A percentile compares a stretch with the other conserved stretches of the same genome.
phyloP scores from a whole-genome alignment of 1,140 invertebrate genomes.

The Hypsibius dujardini region DNA sequence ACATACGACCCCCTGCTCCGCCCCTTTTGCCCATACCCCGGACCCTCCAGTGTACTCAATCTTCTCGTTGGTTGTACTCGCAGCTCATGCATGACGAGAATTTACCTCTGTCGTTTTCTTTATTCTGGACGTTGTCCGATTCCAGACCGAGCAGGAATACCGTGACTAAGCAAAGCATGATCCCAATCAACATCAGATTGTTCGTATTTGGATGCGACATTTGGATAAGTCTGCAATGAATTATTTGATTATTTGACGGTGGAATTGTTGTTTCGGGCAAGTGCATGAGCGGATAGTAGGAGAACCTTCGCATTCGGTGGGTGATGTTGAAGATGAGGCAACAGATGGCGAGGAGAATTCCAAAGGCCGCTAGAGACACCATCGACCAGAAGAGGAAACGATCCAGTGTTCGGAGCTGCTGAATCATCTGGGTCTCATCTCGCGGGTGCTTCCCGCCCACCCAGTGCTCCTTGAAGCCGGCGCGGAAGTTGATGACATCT shows the following conservation, averaged over 20 bases:
- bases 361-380: conserved; percentile 18
- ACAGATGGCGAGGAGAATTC: conserved; percentile 17
- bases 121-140: too few species aligned
- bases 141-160: conserved; percentile 65
- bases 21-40: too few species aligned
- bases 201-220: conserved; percentile 92
- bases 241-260: not conserved
- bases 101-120: too few species aligned
- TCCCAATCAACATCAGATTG: conserved; percentile 84
- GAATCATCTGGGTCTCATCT: not conserved
- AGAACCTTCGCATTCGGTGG: conserved; percentile 25
- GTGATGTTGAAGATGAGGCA: conserved; percentile 26
- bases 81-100: too few species aligned
- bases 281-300: too few species aligned
- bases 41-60: too few species aligned
- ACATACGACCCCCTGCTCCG: too few species aligned
- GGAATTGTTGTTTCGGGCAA: too few species aligned
- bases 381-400: conserved; percentile 15
- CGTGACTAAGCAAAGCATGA: conserved; percentile 71
- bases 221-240: conserved; percentile 62
- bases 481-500: conserved; percentile 82
- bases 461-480: conserved; percentile 56
- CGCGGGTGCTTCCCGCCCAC: conserved; percentile 39
- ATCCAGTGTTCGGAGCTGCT: not conserved
- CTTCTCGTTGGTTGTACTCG: too few species aligned